Evolutionary conservation across 2,113 vertebrate genomes (phyloP).

Genomic region (Oryctolagus cuniculus): DNA sequence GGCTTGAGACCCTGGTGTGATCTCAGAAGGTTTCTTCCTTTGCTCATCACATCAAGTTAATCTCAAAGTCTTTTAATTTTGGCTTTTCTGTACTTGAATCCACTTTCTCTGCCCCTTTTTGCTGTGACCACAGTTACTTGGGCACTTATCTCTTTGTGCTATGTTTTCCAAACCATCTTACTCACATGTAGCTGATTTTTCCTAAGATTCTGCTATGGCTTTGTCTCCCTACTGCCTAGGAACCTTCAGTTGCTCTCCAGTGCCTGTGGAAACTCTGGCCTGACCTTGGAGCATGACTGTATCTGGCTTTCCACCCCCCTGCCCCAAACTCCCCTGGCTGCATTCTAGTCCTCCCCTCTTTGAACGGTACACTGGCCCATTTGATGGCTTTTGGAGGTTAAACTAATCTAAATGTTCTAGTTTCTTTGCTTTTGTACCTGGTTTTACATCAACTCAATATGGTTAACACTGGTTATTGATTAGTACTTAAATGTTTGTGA

Average conservation of each 20-base stretch:
- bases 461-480: neutral
- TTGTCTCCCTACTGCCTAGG: neutral
- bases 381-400: neutral
- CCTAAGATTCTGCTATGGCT: neutral
- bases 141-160: neutral
- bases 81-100: neutral
- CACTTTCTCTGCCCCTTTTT: neutral
- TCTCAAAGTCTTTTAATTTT: neutral
- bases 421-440: neutral
- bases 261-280: neutral
- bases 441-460: neutral
- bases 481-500: neutral
- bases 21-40: neutral
- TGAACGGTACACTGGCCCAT: neutral
- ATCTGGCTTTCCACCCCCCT: neutral
- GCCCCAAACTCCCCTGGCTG: neutral
- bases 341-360: neutral
- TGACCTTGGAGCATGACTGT: neutral
- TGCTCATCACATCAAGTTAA: neutral
- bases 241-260: neutral
- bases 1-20: neutral
- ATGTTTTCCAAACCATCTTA: neutral
- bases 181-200: neutral
- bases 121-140: neutral
- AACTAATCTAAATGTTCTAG: neutral